Base-by-base conservation (phyloP, 1,140 invertebrate genomes). In the Drosophila dunni region DNA sequence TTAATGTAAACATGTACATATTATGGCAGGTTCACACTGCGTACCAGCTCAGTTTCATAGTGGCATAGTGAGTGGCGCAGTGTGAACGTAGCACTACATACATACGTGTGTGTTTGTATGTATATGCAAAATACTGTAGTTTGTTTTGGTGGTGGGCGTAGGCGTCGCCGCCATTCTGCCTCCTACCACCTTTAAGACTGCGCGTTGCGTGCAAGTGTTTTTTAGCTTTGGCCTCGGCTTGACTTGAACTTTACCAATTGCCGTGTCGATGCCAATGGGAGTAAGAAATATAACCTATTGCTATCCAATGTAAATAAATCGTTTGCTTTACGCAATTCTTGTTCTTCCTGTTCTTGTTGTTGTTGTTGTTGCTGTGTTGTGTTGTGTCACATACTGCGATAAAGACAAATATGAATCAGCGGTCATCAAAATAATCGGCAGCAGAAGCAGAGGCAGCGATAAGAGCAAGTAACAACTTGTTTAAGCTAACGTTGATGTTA, bases 361-460 rank as follows among this genome's bases (percentile, higher is more conserved):
- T 64, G n/a, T 29, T 44, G 34, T 33, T 42, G n/a, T 29, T 44
- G 34, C 15, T 42, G 34, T 10, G 61, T n/a, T 34, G 44, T 15
- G 44, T 57, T 63, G 44, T 29, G 24, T 29, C 24, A 29, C 24
- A 29, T 29, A 29, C 24, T 29, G 66, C 60, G 50, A 66, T 58
- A 58, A 57, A 56, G 44, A 44, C 75, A 29, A 63, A 81, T 78
- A 66, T 84, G 81, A 84, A 85, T 84, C 81, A 84, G 78, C 68
- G 69, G 24, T 24, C 51, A 40, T 53, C 48, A 51, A 34, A 1
- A 50, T 20, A 67, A 68, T 46, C 64, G 65, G 56, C 56, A 53
- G 29, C 24, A 51, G 15, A 13, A 46, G 38, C 36, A 53, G 29
- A 11, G 42, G 34, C 44, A 13, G 38, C 33, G 65, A 58, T 51